Evolutionary conservation across 1,140 invertebrate genomes (phyloP), one percentile per base, ranked within the genome.

Genomic region (Anthonomus grandis): DNA sequence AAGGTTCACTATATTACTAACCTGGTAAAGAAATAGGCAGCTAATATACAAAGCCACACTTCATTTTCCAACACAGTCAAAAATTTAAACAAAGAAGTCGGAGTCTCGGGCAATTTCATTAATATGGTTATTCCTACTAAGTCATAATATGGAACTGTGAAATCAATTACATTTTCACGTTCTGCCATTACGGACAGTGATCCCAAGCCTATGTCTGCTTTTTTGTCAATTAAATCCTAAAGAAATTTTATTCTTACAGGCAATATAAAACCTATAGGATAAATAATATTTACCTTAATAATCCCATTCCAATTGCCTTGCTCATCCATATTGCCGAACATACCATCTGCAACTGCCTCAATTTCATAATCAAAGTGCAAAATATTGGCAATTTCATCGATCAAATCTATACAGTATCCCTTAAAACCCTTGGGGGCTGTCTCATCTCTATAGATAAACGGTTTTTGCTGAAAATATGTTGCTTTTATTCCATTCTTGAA

Each of bases 11-110:
- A 21, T 22, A 45, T 22, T 45, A 1, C 31, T 65, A 68, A 87
- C 86, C 85, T 91, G 4, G 94, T 97, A 69, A 95, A 91, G 69
- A 96, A 90, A 72, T 97, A 98, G 0, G 95, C 94, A 0, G 86
- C 93, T 42, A 98, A 77, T 66, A 98, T 97, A 65, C 93, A 97
- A 5, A 93, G 79, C 96, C 96, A 98, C 0, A 98, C 96, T 62
- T 94, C 89, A 57, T 89, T 89, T 72, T 98, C 95, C 49, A 98
- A 75, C 4, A 98, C 96, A 1, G 93, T 96, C 18, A 98, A 81
- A 71, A 98, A 98, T 77, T 97, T 97, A 74, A 98, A 97, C 4
- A 98, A 78, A 0, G 93, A 95, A 5, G 90, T 94, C 22, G 85
- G 83, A 0, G 81, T 79, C 63, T 86, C 85, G 0, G 88, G 84